Conservation (phyloP, 2,113 vertebrate species). For the Butorides virescens region DNA sequence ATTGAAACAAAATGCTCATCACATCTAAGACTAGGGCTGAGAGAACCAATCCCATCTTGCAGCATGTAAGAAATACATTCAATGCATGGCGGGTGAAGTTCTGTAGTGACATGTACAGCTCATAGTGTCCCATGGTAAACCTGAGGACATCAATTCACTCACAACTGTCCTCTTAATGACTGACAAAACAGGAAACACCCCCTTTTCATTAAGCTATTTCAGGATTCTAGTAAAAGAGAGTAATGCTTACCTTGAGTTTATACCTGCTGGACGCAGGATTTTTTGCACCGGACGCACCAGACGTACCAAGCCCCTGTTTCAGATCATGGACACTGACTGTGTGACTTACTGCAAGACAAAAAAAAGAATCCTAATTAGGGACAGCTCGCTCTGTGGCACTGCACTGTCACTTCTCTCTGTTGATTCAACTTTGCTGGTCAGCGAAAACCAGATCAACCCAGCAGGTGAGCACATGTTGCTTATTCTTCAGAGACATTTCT, state of each 20-base stretch:
- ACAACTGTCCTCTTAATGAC: background rate
- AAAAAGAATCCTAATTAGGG: background rate
- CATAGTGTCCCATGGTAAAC: background rate
- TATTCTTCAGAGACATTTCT: background rate
- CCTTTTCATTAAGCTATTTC: background rate
- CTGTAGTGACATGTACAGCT: background rate
- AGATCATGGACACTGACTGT: slow-evolving; percentile 84
- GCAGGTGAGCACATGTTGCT: background rate
- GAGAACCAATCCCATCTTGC: background rate
- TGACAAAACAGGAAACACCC: background rate
- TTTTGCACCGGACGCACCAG: slow-evolving; percentile 30
- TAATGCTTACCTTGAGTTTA: slow-evolving; percentile 84
- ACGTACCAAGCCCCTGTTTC: slow-evolving; percentile 75
- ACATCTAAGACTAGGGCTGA: background rate
- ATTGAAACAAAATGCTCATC: background rate
- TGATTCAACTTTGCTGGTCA: background rate
- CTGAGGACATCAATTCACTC: background rate
- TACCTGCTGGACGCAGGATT: slow-evolving; percentile 71
- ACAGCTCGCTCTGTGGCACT: background rate
- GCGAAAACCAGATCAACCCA: background rate
- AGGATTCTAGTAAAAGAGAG: background rate
- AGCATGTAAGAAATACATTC: background rate
- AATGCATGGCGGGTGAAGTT: background rate
- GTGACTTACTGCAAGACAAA: slow-evolving; percentile 76
- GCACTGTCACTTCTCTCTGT: background rate